phyloP scores from a whole-genome alignment of 2,797 vertebrate species.

The Micropoecilia bifurca region DNA sequence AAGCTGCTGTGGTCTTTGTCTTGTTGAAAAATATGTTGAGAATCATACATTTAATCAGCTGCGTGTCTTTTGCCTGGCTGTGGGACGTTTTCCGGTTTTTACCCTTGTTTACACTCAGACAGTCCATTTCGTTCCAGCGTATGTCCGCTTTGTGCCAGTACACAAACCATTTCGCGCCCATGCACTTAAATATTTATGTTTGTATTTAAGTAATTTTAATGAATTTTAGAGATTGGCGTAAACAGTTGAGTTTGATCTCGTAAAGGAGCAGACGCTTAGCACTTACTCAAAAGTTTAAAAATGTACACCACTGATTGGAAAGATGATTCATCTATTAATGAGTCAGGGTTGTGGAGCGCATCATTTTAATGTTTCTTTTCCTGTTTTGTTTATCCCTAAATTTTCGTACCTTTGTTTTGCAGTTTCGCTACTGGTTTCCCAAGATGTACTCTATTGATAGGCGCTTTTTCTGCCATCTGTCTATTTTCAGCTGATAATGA shows the following conservation, averaged over 20 bases:
- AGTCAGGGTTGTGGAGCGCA: conserved; percentile 1
- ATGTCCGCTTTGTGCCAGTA: not conserved
- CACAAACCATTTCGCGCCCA: not conserved
- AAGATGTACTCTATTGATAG: not conserved
- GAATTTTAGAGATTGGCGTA: not conserved
- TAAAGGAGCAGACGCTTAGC: not conserved
- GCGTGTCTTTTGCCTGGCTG: not conserved
- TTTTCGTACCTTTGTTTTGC: conserved; percentile 32
- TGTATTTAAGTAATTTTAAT: not conserved
- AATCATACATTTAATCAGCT: not conserved
- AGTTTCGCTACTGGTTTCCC: conserved; percentile 23
- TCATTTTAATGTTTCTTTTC: conserved; percentile 20
- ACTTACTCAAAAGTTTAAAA: conserved; percentile 4
- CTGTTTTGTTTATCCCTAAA: conserved; percentile 30
- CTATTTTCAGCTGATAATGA: conserved; percentile 91
- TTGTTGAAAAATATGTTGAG: not conserved
- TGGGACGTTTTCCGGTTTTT: not conserved
- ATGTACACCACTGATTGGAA: conserved; percentile 12
- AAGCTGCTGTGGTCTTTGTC: conserved; percentile 35
- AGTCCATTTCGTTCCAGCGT: not conserved
- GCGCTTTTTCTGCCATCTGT: conserved; percentile 18
- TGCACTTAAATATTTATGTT: not conserved
- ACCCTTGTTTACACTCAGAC: not conserved
- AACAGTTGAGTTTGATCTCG: not conserved
- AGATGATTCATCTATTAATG: conserved; percentile 5